Conservation (phyloP, 2,888 invertebrate genomes). For the Drosophila paracracens region DNA sequence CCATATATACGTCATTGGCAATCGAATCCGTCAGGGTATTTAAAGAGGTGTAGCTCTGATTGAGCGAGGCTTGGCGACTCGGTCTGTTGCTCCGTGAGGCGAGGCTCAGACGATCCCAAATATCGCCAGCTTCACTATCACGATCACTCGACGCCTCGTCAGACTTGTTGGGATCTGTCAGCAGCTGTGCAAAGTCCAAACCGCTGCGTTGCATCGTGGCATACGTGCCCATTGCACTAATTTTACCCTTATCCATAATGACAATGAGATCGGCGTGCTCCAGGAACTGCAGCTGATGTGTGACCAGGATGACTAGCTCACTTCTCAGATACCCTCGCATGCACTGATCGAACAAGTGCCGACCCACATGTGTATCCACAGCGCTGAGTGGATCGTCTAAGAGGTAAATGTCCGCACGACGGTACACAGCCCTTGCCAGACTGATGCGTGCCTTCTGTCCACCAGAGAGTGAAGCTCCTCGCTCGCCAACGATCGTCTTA, state of each 20-base stretch:
- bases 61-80: slow-evolving; percentile 73
- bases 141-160: slow-evolving; percentile 73
- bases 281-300: slow-evolving; percentile 93
- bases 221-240: slow-evolving; percentile 88
- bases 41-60: slow-evolving; percentile 84
- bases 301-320: slow-evolving; percentile 91
- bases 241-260: slow-evolving; percentile 82
- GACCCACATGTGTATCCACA: slow-evolving; percentile 95
- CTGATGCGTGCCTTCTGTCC: slow-evolving; percentile 95
- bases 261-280: slow-evolving; percentile 87
- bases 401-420: slow-evolving; percentile 93
- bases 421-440: slow-evolving; percentile 94
- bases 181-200: slow-evolving; percentile 90
- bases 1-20: slow-evolving; percentile 84
- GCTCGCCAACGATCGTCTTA: slow-evolving; percentile 90
- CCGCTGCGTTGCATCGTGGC: slow-evolving; percentile 90
- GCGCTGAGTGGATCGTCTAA: slow-evolving; percentile 96
- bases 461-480: slow-evolving; percentile 93
- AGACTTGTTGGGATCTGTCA: slow-evolving; percentile 86
- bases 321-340: slow-evolving; percentile 86
- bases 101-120: slow-evolving; percentile 45
- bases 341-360: slow-evolving; percentile 91
- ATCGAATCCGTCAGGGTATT: slow-evolving; percentile 85
- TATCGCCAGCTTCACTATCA: slow-evolving; percentile 60
- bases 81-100: slow-evolving; percentile 68